Percentiles rank a stretch among this genome's conserved stretches.
Conservation (phyloP, 2,113 vertebrate genomes). For the Orthonyx spaldingii region DNA sequence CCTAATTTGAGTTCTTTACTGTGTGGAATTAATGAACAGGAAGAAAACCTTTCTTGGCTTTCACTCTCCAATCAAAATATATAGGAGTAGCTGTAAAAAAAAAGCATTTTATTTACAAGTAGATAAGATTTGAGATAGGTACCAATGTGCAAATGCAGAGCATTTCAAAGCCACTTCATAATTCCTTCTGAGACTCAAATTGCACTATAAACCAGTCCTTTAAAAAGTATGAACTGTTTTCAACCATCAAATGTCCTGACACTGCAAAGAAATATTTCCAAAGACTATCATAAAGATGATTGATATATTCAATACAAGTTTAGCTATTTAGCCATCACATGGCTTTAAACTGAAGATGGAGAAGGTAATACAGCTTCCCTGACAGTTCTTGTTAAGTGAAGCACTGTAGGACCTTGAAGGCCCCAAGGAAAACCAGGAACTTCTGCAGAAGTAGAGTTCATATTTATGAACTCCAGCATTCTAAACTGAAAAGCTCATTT, state of each 20-base stretch:
- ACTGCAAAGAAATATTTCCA: neutral
- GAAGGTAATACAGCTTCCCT: neutral
- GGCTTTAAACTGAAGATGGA: neutral
- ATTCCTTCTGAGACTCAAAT: neutral
- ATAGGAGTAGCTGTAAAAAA: neutral
- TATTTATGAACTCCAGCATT: neutral
- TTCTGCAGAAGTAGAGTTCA: neutral
- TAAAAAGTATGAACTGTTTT: neutral
- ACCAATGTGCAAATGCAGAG: neutral
- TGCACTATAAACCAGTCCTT: neutral
- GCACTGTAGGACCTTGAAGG: neutral
- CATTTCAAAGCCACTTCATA: neutral
- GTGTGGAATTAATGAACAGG: neutral
- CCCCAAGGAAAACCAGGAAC: neutral
- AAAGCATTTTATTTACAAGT: neutral
- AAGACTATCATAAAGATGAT: neutral
- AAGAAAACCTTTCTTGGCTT: neutral
- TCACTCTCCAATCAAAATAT: neutral
- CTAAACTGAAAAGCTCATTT: neutral
- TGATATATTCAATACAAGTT: neutral
- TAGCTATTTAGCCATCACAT: neutral
- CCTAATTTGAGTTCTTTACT: neutral
- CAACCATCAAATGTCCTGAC: neutral
- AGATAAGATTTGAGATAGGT: neutral
- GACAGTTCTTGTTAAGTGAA: neutral